Evolutionary conservation across 2,888 invertebrate species (phyloP).

Genomic region (Pelosia muscerda): DNA sequence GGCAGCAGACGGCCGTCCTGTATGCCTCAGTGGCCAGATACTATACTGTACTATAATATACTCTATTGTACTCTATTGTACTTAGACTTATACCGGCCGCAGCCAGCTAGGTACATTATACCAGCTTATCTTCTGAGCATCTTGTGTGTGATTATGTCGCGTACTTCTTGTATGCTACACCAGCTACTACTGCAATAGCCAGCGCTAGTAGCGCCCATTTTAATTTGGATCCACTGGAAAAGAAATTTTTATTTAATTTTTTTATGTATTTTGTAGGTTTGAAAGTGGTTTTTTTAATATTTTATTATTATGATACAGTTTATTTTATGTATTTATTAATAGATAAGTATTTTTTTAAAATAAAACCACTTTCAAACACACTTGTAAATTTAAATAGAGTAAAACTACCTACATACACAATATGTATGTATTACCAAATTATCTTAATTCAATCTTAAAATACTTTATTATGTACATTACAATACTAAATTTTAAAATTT

Average conservation of each 20-base stretch:
- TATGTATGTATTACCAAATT: neutral
- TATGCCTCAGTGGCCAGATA: neutral
- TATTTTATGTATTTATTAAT: neutral
- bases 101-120: conserved; percentile 4
- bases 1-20: neutral
- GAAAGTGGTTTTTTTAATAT: neutral
- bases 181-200: conserved; percentile 66
- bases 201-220: conserved; percentile 71
- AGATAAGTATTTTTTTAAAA: neutral
- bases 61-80: conserved; percentile 8
- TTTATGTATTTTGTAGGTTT: neutral
- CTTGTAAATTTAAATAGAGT: neutral
- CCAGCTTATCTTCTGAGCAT: conserved; percentile 13
- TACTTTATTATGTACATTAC: neutral
- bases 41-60: conserved; percentile 5
- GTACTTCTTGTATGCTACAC: conserved; percentile 66
- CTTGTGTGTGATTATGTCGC: conserved; percentile 28
- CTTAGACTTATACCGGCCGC: conserved; percentile 11
- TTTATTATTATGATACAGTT: neutral
- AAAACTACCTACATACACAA: too few relatives aligned
- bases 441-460: neutral
- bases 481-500: neutral
- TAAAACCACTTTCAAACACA: conserved; percentile 7
- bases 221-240: conserved; percentile 58
- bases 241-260: neutral